Conservation (phyloP, 2,797 vertebrate species). For the Sus cebifrons region DNA sequence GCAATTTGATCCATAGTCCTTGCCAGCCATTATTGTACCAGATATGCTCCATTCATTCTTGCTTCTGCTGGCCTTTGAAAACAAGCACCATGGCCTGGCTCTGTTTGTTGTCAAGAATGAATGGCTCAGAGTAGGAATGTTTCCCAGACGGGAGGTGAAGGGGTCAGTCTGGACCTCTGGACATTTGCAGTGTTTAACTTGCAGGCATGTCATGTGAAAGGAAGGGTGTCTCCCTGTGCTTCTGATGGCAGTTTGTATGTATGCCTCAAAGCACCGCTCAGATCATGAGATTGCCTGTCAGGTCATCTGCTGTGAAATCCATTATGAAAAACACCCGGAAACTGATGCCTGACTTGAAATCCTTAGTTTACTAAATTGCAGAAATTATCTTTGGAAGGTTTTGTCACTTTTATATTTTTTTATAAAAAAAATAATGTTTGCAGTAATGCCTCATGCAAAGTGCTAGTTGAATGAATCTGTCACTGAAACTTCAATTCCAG, state of each 20-base stretch:
- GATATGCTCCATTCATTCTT: slow-evolving; percentile 82
- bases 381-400: slow-evolving; percentile 89
- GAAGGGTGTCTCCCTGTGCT: slow-evolving; percentile 79
- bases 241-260: slow-evolving; percentile 86
- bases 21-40: slow-evolving; percentile 83
- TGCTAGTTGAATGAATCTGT: slow-evolving; percentile 89
- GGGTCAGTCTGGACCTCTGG: slow-evolving; percentile 95
- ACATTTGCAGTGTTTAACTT: slow-evolving; percentile 89
- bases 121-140: slow-evolving; percentile 86
- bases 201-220: slow-evolving; percentile 90
- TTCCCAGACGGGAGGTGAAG: slow-evolving; percentile 91
- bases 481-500: slow-evolving; percentile 89
- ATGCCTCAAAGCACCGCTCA: slow-evolving; percentile 85
- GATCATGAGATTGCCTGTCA: slow-evolving; percentile 94
- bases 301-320: slow-evolving; percentile 95
- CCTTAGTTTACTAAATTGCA: slow-evolving; percentile 89
- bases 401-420: slow-evolving; percentile 83
- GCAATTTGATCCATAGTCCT: slow-evolving; percentile 75
- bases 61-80: slow-evolving; percentile 89
- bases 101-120: slow-evolving; percentile 90
- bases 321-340: slow-evolving; percentile 90
- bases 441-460: slow-evolving; percentile 87
- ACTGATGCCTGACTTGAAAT: slow-evolving; percentile 88
- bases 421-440: slow-evolving; percentile 84
- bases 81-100: slow-evolving; percentile 89